phyloP scores from a whole-genome alignment of 2,888 invertebrate genomes.

The Loripinus fragilis region DNA sequence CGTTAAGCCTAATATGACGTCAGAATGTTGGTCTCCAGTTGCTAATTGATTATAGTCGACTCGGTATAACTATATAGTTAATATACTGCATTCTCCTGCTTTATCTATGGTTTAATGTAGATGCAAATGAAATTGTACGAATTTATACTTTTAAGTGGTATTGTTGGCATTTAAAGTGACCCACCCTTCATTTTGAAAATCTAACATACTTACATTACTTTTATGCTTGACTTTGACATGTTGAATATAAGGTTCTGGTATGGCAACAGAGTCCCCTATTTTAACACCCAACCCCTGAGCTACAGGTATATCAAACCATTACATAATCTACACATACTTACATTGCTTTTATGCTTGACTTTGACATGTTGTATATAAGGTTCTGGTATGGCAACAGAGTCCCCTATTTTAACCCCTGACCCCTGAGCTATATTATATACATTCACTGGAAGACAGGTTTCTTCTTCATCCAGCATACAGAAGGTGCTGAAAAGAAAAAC shows the following conservation, averaged over 20 bases:
- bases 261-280: conserved; percentile 92
- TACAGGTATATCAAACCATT: too few relatives aligned
- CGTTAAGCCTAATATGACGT: too few relatives aligned
- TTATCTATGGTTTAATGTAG: too few relatives aligned
- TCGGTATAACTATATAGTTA: too few relatives aligned
- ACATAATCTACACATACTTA: too few relatives aligned
- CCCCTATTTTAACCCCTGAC: conserved; percentile 92
- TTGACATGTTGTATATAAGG: conserved; percentile 87
- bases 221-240: conserved; percentile 86
- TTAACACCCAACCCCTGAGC: conserved; percentile 92
- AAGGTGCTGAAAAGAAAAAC: conserved; percentile 87
- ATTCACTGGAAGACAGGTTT: conserved; percentile 89
- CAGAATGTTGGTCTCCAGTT: too few relatives aligned
- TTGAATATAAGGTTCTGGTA: conserved; percentile 90
- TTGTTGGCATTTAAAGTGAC: too few relatives aligned
- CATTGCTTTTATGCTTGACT: conserved; percentile 86
- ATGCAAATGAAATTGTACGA: too few relatives aligned
- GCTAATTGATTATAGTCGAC: too few relatives aligned
- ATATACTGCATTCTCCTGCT: too few relatives aligned
- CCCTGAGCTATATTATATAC: conserved; percentile 93
- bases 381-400: conserved; percentile 92
- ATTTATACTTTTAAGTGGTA: too few relatives aligned
- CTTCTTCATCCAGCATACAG: conserved; percentile 90
- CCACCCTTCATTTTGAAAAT: too few relatives aligned
- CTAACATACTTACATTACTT: conserved; percentile 85